phyloP scores from a whole-genome alignment of 2,797 vertebrate species.

The Anniella stebbinsi region DNA sequence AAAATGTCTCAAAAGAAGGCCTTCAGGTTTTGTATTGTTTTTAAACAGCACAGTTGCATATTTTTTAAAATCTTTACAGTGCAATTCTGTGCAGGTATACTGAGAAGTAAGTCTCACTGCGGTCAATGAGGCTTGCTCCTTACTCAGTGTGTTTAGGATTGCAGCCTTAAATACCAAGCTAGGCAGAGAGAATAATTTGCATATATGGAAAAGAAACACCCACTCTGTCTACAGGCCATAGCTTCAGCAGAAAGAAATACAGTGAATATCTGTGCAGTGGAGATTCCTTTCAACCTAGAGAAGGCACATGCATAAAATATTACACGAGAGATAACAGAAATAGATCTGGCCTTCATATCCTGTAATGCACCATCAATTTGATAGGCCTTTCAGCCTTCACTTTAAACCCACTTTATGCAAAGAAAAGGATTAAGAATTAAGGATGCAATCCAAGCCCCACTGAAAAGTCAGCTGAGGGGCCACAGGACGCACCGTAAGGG shows the following conservation, averaged over 20 bases:
- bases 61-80: background rate
- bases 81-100: background rate
- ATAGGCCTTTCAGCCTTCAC: background rate
- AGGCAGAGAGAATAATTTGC: background rate
- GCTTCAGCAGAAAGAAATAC: background rate
- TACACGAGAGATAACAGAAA: background rate
- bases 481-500: background rate
- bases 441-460: background rate
- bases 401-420: accelerated
- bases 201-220: background rate
- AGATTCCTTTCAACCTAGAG: background rate
- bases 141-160: background rate
- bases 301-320: accelerated
- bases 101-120: background rate
- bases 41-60: background rate
- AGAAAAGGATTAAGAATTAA: accelerated
- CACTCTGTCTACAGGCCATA: accelerated
- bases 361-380: accelerated
- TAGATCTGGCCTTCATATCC: background rate
- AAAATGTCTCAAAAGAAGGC: background rate
- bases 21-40: background rate
- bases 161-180: background rate
- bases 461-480: background rate
- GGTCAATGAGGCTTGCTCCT: background rate
- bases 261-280: accelerated